Evolutionary conservation across 2,888 invertebrate genomes (phyloP), one percentile per base, ranked within the genome.

Genomic region (Lordiphosa andalusiaca): DNA sequence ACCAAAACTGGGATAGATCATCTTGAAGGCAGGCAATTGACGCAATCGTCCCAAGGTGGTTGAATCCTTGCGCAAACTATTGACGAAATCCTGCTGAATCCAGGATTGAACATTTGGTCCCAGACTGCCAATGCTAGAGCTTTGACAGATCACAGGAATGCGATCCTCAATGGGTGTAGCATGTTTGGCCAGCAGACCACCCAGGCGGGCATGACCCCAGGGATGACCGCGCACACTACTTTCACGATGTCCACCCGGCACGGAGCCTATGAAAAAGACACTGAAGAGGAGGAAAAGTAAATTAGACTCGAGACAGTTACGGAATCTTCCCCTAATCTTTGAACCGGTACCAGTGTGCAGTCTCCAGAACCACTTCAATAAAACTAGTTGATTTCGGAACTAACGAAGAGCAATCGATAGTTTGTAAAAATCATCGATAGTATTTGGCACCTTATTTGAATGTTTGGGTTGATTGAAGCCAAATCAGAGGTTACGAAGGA

Each of bases 41-140:
- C 91, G 90, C 13, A 93, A 70, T 6, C 61, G 50, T 0, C 92
- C 91, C 0, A 91, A 88, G 0, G 91, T 90, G 0, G 87, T 71
- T 9, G 90, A 90, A 60, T 92, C 92, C 58, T 89, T 91, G 0
- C 92, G 90, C 68, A 93, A 88, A 65, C 93, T 93, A 19, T 92
- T 91, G 0, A 94, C 89, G 64, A 97, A 93, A 67, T 96, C 95
- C 0, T 93, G 93, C 4, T 92, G 91, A 60, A 98, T 90, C 98
- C 98, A 98, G 39, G 91, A 88, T 6, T 91, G 90, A 0, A 93
- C 90, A 48, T 91, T 92, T 9, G 93, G 91, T 1, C 98, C 98
- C 49, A 96, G 91, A 63, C 94, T 94, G 21, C 98, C 98, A 38
- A 98, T 93, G 69, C 97, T 98, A 30, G 97, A 98, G 53, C 96